A percentile compares a stretch with the other conserved stretches of the same genome.
These are phyloP conservation scores for Alethe castanea DNA, from an alignment of 2,113 vertebrate genomes.

Conservation along the genomic window DNA sequence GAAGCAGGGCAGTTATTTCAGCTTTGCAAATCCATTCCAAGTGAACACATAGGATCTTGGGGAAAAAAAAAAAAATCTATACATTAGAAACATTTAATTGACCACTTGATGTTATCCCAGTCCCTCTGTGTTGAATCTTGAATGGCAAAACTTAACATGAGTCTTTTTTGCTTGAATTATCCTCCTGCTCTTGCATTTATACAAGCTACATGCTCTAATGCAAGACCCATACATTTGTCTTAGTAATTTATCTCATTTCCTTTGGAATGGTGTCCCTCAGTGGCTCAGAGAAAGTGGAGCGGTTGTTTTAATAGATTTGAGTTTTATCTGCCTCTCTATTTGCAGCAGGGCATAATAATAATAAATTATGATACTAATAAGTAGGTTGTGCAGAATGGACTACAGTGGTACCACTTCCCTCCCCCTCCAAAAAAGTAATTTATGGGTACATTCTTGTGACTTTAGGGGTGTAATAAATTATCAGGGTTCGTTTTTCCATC, in stretches of 20 bases:
- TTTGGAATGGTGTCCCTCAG: conserved; percentile 62
- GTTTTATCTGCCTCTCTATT: conserved; percentile 74
- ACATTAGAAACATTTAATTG: conserved; percentile 46
- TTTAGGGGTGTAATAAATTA: conserved; percentile 81
- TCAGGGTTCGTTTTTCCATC: conserved; percentile 71
- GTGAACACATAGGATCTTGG: not conserved
- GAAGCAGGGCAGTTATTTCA: not conserved
- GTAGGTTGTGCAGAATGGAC: conserved; percentile 69
- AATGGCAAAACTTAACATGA: conserved; percentile 13
- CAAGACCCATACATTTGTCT: conserved; percentile 20
- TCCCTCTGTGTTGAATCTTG: conserved; percentile 20
- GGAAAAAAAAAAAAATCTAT: not conserved
- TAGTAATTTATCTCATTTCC: conserved; percentile 65
- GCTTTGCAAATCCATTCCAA: not conserved
- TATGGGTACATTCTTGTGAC: conserved; percentile 74
- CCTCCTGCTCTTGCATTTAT: conserved; percentile 27
- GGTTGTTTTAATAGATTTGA: conserved; percentile 75
- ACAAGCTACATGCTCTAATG: not conserved
- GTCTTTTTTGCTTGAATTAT: conserved; percentile 30
- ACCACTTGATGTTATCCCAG: conserved; percentile 36
- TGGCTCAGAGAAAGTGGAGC: conserved; percentile 66
- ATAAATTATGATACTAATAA: conserved; percentile 81
- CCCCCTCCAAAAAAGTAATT: conserved; percentile 69
- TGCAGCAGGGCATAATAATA: conserved; percentile 72
- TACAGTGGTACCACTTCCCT: conserved; percentile 45